These are phyloP conservation scores for Psilopogon haemacephalus DNA, from an alignment of 2,113 vertebrate species.

Conservation along the genomic window DNA sequence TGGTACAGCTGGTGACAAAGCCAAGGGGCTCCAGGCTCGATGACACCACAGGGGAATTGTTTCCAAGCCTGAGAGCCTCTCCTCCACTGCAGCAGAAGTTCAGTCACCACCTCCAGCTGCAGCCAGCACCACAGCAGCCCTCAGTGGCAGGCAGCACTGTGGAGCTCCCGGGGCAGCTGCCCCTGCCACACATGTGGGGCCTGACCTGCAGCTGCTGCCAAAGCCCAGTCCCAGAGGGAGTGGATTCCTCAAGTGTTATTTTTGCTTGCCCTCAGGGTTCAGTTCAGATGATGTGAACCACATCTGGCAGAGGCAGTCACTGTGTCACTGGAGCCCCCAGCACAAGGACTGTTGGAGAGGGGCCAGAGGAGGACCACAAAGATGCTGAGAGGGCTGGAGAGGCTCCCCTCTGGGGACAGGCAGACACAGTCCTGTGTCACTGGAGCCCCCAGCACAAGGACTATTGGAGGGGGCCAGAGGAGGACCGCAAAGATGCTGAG, in stretches of 20 bases:
- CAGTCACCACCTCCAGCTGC: not conserved
- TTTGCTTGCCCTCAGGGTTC: not conserved
- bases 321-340: not conserved
- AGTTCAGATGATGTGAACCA: not conserved
- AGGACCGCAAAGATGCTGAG: too few species aligned
- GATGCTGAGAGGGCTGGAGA: too few species aligned
- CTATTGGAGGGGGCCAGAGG: too few species aligned
- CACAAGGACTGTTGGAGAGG: too few species aligned
- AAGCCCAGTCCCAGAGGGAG: not conserved
- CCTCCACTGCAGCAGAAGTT: not conserved
- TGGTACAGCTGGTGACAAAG: not conserved
- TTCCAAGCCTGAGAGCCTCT: fast-evolving
- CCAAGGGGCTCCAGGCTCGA: not conserved
- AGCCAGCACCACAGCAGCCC: not conserved
- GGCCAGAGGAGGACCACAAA: too few species aligned
- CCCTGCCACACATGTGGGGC: not conserved
- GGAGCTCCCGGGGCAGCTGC: not conserved
- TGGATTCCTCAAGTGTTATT: not conserved
- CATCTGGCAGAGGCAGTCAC: not conserved
- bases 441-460: not conserved
- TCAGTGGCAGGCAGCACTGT: not conserved
- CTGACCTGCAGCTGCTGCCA: not conserved
- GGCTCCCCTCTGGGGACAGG: too few species aligned
- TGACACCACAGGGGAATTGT: not conserved
- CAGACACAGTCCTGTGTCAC: too few species aligned